Conservation (phyloP, 1,140 invertebrate species). For the Holotrichia oblita region DNA sequence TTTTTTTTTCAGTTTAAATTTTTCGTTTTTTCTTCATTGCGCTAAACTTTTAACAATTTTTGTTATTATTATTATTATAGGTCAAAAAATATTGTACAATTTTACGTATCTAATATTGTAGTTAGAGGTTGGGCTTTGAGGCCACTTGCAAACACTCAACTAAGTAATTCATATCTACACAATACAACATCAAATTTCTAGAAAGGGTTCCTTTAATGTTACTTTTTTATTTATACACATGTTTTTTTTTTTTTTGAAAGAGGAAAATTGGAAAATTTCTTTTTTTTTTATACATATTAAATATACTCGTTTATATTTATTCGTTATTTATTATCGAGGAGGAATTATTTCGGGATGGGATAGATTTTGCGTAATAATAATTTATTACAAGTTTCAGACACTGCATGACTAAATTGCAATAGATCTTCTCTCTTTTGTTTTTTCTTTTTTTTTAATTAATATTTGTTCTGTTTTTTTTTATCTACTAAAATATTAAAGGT, state of each 20-base stretch:
- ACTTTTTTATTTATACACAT: slow-evolving; percentile 6
- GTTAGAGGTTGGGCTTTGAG: slow-evolving; percentile 44
- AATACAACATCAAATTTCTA: slow-evolving; percentile 52
- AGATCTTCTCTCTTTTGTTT: slow-evolving; percentile 37
- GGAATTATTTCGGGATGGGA: slow-evolving; percentile 21
- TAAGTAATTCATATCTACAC: slow-evolving; percentile 44
- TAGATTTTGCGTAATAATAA: background rate
- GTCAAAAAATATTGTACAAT: slow-evolving; percentile 58
- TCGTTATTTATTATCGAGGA: slow-evolving; percentile 39
- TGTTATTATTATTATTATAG: slow-evolving; percentile 23
- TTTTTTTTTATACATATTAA: slow-evolving; percentile 36
- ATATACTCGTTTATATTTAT: background rate
- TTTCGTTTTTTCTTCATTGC: slow-evolving; percentile 12
- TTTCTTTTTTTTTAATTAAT: slow-evolving; percentile 3
- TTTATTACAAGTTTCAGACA: background rate
- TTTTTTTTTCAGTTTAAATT: background rate
- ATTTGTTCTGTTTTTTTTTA: slow-evolving; percentile 18
- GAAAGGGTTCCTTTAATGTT: slow-evolving; percentile 10
- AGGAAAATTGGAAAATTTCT: slow-evolving; percentile 50
- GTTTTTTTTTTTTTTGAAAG: background rate
- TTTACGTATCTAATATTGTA: slow-evolving; percentile 58
- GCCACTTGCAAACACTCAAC: slow-evolving; percentile 37
- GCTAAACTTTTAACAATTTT: slow-evolving; percentile 22
- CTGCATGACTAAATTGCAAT: slow-evolving; percentile 14
- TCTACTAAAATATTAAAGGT: slow-evolving; percentile 42